Evolutionary conservation across 30 jellyfish, hydroid and myxozoan genomes (phyloP), one percentile per base, ranked within the genome.

Genomic region (Aurelia aurita): DNA sequence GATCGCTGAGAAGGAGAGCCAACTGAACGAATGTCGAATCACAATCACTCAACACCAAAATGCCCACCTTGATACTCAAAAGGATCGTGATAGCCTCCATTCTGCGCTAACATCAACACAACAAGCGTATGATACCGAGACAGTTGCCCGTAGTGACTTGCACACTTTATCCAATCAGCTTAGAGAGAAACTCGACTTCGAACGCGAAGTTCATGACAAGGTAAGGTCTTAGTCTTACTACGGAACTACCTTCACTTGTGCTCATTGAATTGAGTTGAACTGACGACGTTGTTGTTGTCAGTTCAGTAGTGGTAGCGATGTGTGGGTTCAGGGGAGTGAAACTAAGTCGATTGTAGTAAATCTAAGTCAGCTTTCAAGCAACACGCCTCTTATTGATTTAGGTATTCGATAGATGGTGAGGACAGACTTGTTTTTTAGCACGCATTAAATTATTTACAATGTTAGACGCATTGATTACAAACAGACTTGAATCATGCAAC

Each of bases 21-120:
- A 27, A 23, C 53, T 92, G 13, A 82, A 82, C 13, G 98, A 92
- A 31, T 70, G 80, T 28, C 84, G 94, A 21, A 87, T 86, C 77
- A 80, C 95, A 27, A 86, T 92, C 29, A 75, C 98, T 8, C 98
- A 92, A 63, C 97, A 92, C 58, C 97, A 92, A 63, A 92, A 86
- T 81, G 97, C 98, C 23, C 98, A 86, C 66, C 74, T 87, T 69
- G 97, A 92, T 60, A 87, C 97, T 4, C 90, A 87, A 28, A 87
- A 92, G 76, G 98, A 92, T 44, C 75, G 97, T 0, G 98, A 92
- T 58, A 71, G 77, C 31, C 84, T 92, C 74, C 95, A 86, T 45
- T 55, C 91, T 16, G 87, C 87, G 20, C 60, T 86, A 47, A 86
- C 91, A 0, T 74, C 76, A 11, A 67, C 91, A 9, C 95, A 86